Conservation (phyloP, 1,140 invertebrate species). For the Drosophila littoralis region DNA sequence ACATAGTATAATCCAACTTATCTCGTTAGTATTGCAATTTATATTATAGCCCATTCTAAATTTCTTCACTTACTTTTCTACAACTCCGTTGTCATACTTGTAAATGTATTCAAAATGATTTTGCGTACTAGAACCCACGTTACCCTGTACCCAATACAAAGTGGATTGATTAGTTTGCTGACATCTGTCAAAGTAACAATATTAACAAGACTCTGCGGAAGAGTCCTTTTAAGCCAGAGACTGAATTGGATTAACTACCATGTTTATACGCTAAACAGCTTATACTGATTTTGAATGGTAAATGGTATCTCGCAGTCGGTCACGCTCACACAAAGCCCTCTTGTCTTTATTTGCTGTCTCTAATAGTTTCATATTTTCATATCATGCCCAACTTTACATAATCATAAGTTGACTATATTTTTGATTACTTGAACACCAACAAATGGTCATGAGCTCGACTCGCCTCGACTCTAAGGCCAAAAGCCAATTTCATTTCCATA, state of each 20-base stretch:
- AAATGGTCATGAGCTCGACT: slow-evolving; percentile 27
- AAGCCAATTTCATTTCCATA: slow-evolving; percentile 76
- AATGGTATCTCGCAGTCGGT: too few species aligned
- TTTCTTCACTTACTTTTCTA: not conserved
- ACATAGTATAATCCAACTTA: not conserved
- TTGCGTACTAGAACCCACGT: too few species aligned
- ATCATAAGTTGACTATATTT: slow-evolving; percentile 11
- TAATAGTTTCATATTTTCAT: slow-evolving; percentile 4
- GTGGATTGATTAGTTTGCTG: too few species aligned
- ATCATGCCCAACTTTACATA: slow-evolving; percentile 1
- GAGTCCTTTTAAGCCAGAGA: too few species aligned
- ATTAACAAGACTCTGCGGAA: too few species aligned
- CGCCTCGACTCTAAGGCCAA: slow-evolving; percentile 10
- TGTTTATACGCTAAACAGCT: too few species aligned
- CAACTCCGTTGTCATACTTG: too few species aligned
- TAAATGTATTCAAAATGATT: too few species aligned
- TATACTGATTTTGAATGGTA: too few species aligned
- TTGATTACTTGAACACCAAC: slow-evolving; percentile 25
- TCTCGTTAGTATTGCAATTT: not conserved
- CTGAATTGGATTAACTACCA: not conserved
- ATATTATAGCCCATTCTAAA: not conserved
- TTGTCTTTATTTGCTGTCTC: not conserved
- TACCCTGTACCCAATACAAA: too few species aligned
- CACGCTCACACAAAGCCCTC: too few species aligned
- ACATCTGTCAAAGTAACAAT: too few species aligned